Percentiles rank a stretch among this genome's conserved stretches.
Evolutionary conservation across 2,797 vertebrate genomes (phyloP).

Genomic region (Hypotaenidia okinawae): DNA sequence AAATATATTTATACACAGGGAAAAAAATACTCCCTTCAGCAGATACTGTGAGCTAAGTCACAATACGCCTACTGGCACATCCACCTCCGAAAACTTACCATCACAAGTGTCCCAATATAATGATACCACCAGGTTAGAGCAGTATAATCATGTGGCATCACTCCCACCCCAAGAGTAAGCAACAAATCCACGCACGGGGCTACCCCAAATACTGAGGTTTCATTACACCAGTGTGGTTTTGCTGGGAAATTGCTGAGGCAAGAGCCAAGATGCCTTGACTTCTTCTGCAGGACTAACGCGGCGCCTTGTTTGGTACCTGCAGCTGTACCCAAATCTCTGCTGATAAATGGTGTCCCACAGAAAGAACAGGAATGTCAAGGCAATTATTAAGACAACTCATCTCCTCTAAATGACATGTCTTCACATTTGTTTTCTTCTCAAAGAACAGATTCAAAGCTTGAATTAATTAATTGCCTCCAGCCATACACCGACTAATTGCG

Average conservation of each 20-base stretch:
- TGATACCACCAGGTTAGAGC: rapidly evolving
- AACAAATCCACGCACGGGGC: rapidly evolving
- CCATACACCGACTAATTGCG: conserved; percentile 8
- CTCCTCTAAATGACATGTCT: not conserved
- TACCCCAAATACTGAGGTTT: not conserved
- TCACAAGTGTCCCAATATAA: not conserved
- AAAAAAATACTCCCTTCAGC: conserved; percentile 23
- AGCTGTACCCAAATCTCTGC: not conserved
- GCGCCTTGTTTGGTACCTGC: not conserved
- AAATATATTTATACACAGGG: not conserved
- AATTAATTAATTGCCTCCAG: conserved; percentile 48
- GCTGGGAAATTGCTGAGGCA: not conserved
- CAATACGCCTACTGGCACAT: not conserved
- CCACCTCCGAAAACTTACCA: not conserved
- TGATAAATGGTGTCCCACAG: conserved; percentile 2
- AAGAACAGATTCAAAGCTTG: conserved; percentile 28
- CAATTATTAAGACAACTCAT: conserved; percentile 4
- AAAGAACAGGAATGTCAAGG: conserved; percentile 21
- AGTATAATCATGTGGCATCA: not conserved
- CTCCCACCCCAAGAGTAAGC: not conserved
- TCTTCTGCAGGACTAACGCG: not conserved
- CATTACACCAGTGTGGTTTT: not conserved
- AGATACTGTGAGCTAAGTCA: conserved; percentile 41
- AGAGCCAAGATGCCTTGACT: not conserved
- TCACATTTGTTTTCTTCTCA: conserved; percentile 49